Conservation (phyloP, 2,113 vertebrate genomes). For the Ceratotherium simum region DNA sequence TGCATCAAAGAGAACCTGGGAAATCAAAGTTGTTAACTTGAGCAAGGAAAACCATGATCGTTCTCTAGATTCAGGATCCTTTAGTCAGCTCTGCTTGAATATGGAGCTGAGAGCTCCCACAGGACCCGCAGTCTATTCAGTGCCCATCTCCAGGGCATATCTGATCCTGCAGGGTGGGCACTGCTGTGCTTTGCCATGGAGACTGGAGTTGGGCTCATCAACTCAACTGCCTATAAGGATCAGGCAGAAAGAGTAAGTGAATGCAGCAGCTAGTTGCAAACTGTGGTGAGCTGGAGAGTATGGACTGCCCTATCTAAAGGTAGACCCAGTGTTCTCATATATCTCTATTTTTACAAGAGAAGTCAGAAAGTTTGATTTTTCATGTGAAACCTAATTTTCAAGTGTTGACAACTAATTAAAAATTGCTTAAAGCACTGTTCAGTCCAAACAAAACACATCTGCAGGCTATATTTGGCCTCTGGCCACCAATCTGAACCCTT, state of each 20-base stretch:
- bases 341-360: neutral
- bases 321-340: neutral
- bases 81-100: neutral
- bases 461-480: neutral
- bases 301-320: neutral
- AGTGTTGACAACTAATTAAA: slow-evolving; percentile 18
- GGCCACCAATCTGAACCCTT: neutral
- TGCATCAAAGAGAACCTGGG: neutral
- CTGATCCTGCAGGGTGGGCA: neutral
- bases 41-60: neutral
- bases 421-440: neutral
- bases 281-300: neutral
- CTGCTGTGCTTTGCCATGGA: neutral
- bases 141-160: neutral
- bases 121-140: neutral
- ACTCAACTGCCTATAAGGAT: neutral
- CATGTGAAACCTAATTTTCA: slow-evolving; percentile 14
- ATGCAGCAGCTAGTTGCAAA: neutral
- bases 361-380: slow-evolving; percentile 33
- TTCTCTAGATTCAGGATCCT: neutral
- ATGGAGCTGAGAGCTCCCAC: neutral
- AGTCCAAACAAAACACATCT: neutral
- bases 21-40: neutral
- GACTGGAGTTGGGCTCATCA: neutral
- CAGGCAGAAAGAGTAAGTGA: neutral